Conservation (phyloP, 2,797 vertebrate genomes). For the Cirrhinus molitorella region DNA sequence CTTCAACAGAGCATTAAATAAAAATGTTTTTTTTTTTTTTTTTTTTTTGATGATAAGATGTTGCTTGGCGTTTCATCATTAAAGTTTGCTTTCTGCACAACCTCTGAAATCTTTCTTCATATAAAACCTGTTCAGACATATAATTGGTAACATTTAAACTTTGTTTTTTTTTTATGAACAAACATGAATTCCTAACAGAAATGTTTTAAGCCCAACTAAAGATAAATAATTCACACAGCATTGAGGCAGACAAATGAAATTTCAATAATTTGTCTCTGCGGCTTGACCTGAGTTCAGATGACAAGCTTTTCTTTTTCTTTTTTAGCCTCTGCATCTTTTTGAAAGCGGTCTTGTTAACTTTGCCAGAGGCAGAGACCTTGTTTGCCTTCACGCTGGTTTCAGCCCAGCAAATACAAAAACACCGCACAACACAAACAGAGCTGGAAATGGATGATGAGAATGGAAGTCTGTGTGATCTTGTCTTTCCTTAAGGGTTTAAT, state of each 20-base stretch:
- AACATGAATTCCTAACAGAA: conserved; percentile 10
- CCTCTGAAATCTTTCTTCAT: background rate
- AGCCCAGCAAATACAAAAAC: conserved; percentile 44
- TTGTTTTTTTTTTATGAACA: conserved; percentile 22
- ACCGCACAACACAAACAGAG: conserved; percentile 40
- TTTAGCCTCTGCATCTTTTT: conserved; percentile 27
- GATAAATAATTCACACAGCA: conserved; percentile 50
- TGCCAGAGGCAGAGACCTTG: conserved; percentile 31
- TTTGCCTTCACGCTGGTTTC: conserved; percentile 50
- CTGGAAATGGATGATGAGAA: conserved; percentile 43
- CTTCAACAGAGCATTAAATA: conserved; percentile 82
- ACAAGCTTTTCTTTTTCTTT: conserved; percentile 33
- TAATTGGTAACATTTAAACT: conserved; percentile 24
- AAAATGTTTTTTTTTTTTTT: conserved; percentile 64
- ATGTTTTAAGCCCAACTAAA: background rate
- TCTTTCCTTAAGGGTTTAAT: conserved; percentile 55
- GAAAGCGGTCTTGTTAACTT: conserved; percentile 11
- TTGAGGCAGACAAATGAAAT: conserved; percentile 41
- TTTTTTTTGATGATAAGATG: conserved; percentile 64
- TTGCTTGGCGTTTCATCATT: conserved; percentile 50
- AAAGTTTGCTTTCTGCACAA: conserved; percentile 25
- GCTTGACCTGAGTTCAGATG: conserved; percentile 56
- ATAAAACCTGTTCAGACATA: conserved; percentile 2
- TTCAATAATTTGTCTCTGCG: conserved; percentile 51
- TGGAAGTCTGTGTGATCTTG: conserved; percentile 47